Evolutionary conservation across 2,888 invertebrate genomes (phyloP), one percentile per base, ranked within the genome.

Genomic region (Schizotus pectinicornis): DNA sequence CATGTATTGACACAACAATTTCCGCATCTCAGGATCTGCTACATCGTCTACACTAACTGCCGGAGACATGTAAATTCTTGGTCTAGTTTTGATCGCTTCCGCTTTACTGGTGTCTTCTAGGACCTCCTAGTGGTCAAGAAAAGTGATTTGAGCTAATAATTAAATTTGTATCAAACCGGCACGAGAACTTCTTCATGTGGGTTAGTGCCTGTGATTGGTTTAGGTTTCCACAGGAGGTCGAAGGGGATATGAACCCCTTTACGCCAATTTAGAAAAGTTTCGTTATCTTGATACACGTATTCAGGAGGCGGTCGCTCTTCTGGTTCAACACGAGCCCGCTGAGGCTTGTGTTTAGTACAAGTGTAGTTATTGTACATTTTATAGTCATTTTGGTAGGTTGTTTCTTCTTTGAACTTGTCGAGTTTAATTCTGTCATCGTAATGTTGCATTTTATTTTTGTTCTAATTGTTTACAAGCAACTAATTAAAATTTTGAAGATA

Each of bases 41-140:
- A 79, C 69, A 39, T 81, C 77, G 56, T 81, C 80, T 37, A 81
- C 67, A 54, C 77, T 73, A 3, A 78, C 72, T 7, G 76, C 79
- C 1, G 80, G 79, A 2, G 77, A 71, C 65, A 76, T 72, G 38
- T 74, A 77, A 34, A 74, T 58, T n/a, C 76, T 68, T 2, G 77
- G 77, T 57, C 77, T 69, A 3, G 72, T 76, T 65, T 72, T 77
- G 5, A 73, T 71, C 1, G 75, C 70, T 30, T 73, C 67, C 56
- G 64, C 67, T 34, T 61, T 63, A 12, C 62, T 63, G 1, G 59
- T 57, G 22, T 52, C 57, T 42, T 64, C 60, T 0, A 61, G 64
- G n/a, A 67, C 32, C 11, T 63, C 57, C 31, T 61, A 55, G 22
- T 22, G 22, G 5, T 22, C 5, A 22, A 22, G 2, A 22, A 22